These are phyloP conservation scores for Cladopsammia gracilis DNA, from an alignment of 64 coral and sea anemone species.

Conservation along the genomic window DNA sequence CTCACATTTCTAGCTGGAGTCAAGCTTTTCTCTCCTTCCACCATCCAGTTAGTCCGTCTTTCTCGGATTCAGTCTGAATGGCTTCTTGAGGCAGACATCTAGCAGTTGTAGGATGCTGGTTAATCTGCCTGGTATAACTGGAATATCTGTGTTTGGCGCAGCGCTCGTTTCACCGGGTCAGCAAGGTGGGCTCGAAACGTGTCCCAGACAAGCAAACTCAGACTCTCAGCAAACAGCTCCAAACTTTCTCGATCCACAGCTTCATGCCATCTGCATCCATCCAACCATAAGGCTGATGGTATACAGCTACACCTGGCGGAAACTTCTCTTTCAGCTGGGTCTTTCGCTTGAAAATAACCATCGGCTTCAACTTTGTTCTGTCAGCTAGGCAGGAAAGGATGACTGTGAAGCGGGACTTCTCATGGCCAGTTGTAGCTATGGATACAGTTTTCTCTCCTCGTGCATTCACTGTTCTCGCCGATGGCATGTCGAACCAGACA, in stretches of 20 bases:
- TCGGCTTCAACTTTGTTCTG: conserved; percentile 13
- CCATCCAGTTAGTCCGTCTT: conserved; percentile 41
- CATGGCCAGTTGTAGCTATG: background rate
- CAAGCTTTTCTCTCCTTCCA: conserved; percentile 15
- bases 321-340: too few relatives aligned
- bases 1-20: too few relatives aligned
- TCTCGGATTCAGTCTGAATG: conserved; percentile 50
- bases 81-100: too few relatives aligned
- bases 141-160: conserved; percentile 42
- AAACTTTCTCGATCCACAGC: conserved; percentile 50
- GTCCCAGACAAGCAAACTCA: conserved; percentile 62
- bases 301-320: conserved; percentile 4
- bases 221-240: conserved; percentile 26
- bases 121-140: conserved; percentile 53
- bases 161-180: conserved; percentile 40
- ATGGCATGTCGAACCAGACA: background rate
- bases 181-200: conserved; percentile 51
- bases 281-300: conserved; percentile 58
- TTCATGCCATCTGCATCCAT: conserved; percentile 51
- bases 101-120: too few relatives aligned
- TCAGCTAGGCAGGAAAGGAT: background rate
- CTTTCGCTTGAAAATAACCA: conserved; percentile 35
- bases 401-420: conserved; percentile 11
- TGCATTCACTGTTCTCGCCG: too few relatives aligned
- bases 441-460: conserved; percentile 21